Evolutionary conservation across 2,797 vertebrate genomes (phyloP), one percentile per base, ranked within the genome.

Genomic region (Chaenodraco wilsoni): DNA sequence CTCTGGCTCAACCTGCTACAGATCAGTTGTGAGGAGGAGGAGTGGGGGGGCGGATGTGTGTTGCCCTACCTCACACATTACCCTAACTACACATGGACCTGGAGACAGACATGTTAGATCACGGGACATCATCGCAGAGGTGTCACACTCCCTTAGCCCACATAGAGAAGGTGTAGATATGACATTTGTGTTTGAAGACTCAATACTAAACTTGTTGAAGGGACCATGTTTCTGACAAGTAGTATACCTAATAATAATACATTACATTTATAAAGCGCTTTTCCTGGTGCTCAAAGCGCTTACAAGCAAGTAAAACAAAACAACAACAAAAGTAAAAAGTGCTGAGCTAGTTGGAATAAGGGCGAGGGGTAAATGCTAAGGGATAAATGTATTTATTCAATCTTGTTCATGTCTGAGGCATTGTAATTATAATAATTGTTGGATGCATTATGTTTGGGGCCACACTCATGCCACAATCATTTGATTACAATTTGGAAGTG

Each of bases 1-100:
- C 90, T 83, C 84, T 94, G 93, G 93, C 92, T 91, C 66, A 37
- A 67, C 62, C 86, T 69, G 69, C 80, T 72, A 44, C 78, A 82
- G 76, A 89, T 88, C 78, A 90, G 87, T 81, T 83, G 85, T 69
- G 71, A 73, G 68, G 78, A 79, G 62, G 82, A 80, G 65, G 56
- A 55, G 65, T 61, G 4, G 19, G 11, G 63, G 3, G 19, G 10
- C 11, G 46, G 58, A 57, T 37, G 46, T 65, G 79, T 60, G 69
- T 72, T 49, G 57, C 52, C 13, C 45, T 60, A 43, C 27, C 44
- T 17, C 56, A 74, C 57, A 23, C 14, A 41, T 48, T 43, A 46
- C 50, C 16, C 46, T 49, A 21, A 56, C 51, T 17, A 15, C 64
- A 74, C 33, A 23, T 5, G 0, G 37, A 61, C 50, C 33, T 13